A percentile compares a stretch with the other conserved stretches of the same genome.
Conservation (phyloP, 1,140 invertebrate genomes). For the Aphelinus certus region DNA sequence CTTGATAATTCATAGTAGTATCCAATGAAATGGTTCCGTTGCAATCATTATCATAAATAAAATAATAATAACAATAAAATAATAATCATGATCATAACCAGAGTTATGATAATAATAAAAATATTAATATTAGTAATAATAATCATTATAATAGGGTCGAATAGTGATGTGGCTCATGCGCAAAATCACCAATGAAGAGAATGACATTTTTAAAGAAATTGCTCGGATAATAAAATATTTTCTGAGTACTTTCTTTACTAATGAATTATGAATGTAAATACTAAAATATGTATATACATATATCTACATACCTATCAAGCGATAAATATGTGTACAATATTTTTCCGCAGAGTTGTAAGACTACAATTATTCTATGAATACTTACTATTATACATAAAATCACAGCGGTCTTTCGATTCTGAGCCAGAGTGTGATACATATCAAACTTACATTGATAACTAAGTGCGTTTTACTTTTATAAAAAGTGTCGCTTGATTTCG, state of each 20-base stretch:
- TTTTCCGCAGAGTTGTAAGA: background rate
- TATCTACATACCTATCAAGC: conserved; percentile 13
- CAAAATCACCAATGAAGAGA: no score
- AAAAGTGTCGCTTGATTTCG: conserved; percentile 12
- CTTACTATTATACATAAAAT: background rate
- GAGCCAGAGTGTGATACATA: conserved; percentile 33
- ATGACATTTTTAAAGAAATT: no score
- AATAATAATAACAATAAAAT: no score
- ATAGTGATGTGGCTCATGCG: no score
- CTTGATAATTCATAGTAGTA: no score
- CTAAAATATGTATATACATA: conserved; percentile 24
- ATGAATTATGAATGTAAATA: conserved; percentile 22
- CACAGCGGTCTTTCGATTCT: conserved; percentile 6
- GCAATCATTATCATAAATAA: no score
- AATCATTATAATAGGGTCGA: no score
- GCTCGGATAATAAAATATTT: no score
- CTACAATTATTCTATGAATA: conserved; percentile 6
- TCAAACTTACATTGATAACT: conserved; percentile 23
- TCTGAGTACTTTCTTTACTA: background rate
- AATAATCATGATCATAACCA: no score
- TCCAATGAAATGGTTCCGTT: no score
- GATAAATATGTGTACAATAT: conserved; percentile 6
- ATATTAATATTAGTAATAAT: no score
- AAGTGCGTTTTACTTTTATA: conserved; percentile 32
- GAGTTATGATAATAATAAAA: no score